Base-by-base conservation (phyloP, 2,797 vertebrate species). In the Ctenopoma kingsleyae region DNA sequence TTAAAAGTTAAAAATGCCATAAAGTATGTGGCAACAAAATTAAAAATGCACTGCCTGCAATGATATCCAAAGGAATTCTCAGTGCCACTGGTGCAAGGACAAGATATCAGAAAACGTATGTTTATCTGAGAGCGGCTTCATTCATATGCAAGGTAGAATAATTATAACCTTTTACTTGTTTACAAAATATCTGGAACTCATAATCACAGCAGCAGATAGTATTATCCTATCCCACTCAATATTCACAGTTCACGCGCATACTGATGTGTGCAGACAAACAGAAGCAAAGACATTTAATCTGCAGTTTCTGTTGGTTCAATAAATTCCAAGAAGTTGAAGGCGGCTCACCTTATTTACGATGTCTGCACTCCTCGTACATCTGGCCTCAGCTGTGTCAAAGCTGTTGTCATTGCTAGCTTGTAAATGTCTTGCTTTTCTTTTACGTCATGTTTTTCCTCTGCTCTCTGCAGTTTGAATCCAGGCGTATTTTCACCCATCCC, bases 151-250 rank as follows among this genome's bases (percentile, higher is more conserved):
- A 12, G 50, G 19, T 74, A 61, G 64, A 83, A 61, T 82, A 70
- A 78, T 81, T 63, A 55, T 56, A 67, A 81, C 67, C 66, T 84
- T 83, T 74, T 60, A 35, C 27, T 67, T 76, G 71, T 76, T 81
- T 75, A 74, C 64, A 74, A 71, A 78, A 62, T 82, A 71, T 59
- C 56, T 48, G 56, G 2, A 40, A 30, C 58, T 59, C 47, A 3
- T 71, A 63, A 75, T 73, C 47, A 17, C 49, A 49, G 22, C 56
- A 64, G 47, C 49, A 46, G 61, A 67, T 48, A n/a, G 17, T 15
- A 17, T 67, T 62, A 51, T 76, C 61, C 16, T 17, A 1, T 27
- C 61, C 49, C 1, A 4, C 71, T 77, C 48, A 22, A 1, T 53
- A 71, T 54, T 52, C 53, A 63, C 17, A 16, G 52, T n/a, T 17